Evolutionary conservation across 2,888 invertebrate species (phyloP).

Genomic region (Platerodrilus igneus): DNA sequence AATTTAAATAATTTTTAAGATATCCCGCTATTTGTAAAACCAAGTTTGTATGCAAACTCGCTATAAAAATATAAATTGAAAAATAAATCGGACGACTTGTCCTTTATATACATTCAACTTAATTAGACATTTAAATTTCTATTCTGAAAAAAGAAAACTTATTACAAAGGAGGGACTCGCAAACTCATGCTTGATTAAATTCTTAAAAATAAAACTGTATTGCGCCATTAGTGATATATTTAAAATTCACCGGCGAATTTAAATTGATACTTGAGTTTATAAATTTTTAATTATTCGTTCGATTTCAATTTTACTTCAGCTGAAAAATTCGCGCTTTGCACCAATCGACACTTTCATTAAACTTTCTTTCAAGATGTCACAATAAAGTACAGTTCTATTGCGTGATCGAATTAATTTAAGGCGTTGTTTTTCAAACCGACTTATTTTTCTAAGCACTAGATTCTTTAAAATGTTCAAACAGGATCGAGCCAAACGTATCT

Average conservation of each 20-base stretch:
- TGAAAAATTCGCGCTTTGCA: constrained; percentile 19
- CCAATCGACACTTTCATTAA: constrained; percentile 25
- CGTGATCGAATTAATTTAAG: constrained; percentile 31
- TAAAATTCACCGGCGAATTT: no score
- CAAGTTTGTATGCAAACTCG: constrained; percentile 15
- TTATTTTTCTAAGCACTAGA: no score
- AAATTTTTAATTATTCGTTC: not conserved
- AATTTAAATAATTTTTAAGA: constrained; percentile 15
- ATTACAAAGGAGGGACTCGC: constrained; percentile 17
- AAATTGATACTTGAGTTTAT: no score
- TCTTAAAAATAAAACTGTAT: constrained; percentile 20
- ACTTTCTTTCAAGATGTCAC: constrained; percentile 31
- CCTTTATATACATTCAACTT: constrained; percentile 29
- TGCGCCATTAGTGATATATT: not conserved
- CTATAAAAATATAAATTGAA: constrained; percentile 21
- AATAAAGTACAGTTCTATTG: constrained; percentile 32
- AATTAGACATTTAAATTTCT: constrained; percentile 33
- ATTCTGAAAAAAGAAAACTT: constrained; percentile 26
- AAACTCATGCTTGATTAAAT: constrained; percentile 24
- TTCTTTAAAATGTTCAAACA: no score
- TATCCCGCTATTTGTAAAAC: constrained; percentile 14
- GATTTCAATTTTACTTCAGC: constrained; percentile 2
- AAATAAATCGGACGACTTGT: constrained; percentile 17
- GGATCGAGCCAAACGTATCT: no score
- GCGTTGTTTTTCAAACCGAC: constrained; percentile 25